phyloP scores from a whole-genome alignment of 1,140 invertebrate species.

The Ylistrum balloti region DNA sequence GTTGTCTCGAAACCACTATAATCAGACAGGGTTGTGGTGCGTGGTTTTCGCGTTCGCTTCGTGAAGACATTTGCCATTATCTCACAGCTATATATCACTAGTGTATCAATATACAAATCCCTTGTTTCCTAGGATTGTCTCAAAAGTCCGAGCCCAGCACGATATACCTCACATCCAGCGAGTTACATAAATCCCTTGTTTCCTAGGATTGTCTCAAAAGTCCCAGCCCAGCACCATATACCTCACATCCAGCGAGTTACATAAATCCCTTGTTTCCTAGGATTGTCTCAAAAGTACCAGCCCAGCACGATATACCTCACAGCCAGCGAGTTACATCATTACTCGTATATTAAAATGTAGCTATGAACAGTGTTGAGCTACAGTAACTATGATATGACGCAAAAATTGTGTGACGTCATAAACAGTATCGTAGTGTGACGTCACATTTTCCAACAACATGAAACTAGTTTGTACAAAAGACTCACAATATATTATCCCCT shows the following conservation, averaged over 20 bases:
- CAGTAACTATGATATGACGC: background rate
- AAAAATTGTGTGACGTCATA: background rate
- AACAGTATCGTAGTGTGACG: conserved; percentile 8
- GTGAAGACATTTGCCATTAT: conserved; percentile 62
- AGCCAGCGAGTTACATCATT: background rate
- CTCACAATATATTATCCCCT: no score
- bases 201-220: background rate
- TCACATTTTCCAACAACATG: no score
- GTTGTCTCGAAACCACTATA: conserved; percentile 48
- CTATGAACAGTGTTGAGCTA: background rate
- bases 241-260: no score
- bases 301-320: background rate
- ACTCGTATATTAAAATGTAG: background rate
- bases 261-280: background rate
- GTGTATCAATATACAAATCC: background rate
- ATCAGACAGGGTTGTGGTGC: conserved; percentile 56
- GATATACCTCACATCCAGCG: no score
- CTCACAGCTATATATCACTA: background rate
- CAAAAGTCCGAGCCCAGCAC: background rate
- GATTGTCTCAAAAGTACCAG: background rate
- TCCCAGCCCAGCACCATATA: background rate
- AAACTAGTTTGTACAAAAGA: no score
- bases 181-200: background rate
- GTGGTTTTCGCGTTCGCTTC: conserved; percentile 41
- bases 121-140: background rate